Conservation (phyloP, 2,888 invertebrate genomes). For the Melipona beecheii region DNA sequence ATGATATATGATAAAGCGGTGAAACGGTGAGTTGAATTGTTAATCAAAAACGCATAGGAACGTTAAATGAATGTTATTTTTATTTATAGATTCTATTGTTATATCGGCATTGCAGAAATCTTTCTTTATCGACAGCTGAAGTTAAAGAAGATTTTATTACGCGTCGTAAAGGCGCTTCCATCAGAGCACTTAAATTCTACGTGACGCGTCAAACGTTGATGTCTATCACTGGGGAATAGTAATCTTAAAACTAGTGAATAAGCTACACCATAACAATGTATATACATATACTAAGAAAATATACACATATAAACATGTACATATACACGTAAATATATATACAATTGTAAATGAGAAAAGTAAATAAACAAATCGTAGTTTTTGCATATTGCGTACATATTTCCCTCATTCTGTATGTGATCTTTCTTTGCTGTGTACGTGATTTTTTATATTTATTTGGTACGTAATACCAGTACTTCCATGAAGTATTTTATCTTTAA, state of each 20-base stretch:
- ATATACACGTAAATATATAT: too few relatives aligned
- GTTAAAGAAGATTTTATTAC: neutral
- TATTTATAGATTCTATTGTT: conserved; percentile 4
- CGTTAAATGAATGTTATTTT: neutral
- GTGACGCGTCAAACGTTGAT: too few relatives aligned
- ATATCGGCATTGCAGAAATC: neutral
- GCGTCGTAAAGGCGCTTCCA: neutral
- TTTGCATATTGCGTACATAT: too few relatives aligned
- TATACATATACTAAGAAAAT: too few relatives aligned
- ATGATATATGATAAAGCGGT: fast-evolving
- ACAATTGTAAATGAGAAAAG: too few relatives aligned
- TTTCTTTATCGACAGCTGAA: neutral
- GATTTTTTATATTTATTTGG: neutral
- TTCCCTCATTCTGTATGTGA: too few relatives aligned
- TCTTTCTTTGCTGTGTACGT: neutral
- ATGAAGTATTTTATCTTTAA: too few relatives aligned
- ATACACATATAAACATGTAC: too few relatives aligned
- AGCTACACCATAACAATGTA: too few relatives aligned
- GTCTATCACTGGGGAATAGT: neutral
- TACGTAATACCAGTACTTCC: neutral
- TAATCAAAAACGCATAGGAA: too few relatives aligned
- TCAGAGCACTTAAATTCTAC: neutral
- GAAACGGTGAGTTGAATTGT: too few relatives aligned
- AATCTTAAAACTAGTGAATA: neutral
- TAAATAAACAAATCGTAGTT: too few relatives aligned